Percentiles rank a stretch among this genome's conserved stretches.
These are phyloP conservation scores for Mionectes olivaceus DNA, from an alignment of 2,797 vertebrate genomes.

Conservation along the genomic window DNA sequence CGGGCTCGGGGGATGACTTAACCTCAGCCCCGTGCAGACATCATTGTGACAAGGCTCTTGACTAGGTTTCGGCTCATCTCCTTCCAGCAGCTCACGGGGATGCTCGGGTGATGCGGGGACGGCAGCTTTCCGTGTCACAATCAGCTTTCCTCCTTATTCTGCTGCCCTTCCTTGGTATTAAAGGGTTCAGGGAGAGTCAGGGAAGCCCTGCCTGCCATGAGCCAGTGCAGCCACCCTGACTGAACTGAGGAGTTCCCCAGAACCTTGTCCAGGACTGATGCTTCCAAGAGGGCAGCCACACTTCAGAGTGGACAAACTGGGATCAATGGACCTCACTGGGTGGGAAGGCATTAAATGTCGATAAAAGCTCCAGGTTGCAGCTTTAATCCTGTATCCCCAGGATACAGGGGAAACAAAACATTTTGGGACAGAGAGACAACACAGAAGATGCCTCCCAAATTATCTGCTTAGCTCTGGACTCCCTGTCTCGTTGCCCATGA, in stretches of 20 bases:
- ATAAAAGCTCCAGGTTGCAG: background rate
- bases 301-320: background rate
- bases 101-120: background rate
- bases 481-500: background rate
- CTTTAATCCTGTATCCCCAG: too few relatives aligned
- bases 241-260: background rate
- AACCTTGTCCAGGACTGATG: background rate
- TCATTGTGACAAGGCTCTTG: conserved; percentile 54
- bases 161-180: background rate
- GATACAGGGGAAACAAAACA: background rate
- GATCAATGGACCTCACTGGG: background rate
- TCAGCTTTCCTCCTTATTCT: background rate
- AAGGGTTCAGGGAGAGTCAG: conserved; percentile 15
- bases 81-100: conserved; percentile 39
- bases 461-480: background rate
- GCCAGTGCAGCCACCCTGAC: background rate
- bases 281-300: background rate
- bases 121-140: conserved; percentile 11
- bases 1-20: conserved; percentile 46
- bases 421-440: background rate
- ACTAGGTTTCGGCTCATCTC: conserved; percentile 56
- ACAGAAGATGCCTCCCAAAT: background rate
- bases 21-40: conserved; percentile 15
- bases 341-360: background rate
- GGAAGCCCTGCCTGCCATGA: background rate